Percentiles rank a stretch among this genome's conserved stretches.
Conservation (phyloP, 64 coral and sea anemone genomes). For the Montipora cactus region DNA sequence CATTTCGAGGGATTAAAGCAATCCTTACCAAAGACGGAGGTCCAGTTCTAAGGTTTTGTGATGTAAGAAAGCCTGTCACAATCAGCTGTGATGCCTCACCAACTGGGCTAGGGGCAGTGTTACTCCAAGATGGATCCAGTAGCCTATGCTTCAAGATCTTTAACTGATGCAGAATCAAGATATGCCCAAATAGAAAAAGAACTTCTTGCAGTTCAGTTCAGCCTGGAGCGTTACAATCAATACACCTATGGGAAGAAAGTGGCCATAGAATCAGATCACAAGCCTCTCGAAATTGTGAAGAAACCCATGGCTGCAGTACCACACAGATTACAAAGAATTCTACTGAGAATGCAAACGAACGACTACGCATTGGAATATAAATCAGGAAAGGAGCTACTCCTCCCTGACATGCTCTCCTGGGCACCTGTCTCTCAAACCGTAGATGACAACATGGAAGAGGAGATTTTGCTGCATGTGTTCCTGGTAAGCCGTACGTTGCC, state of each 20-base stretch:
- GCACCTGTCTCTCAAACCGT: conserved; percentile 1
- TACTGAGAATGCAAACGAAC: conserved; percentile 55
- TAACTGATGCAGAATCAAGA: not conserved
- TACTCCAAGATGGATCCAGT: too few species aligned
- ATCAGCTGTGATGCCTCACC: too few species aligned
- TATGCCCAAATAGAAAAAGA: too few species aligned
- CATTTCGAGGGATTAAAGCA: too few species aligned
- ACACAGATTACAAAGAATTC: conserved; percentile 41
- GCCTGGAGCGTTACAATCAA: too few species aligned
- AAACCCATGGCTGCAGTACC: conserved; percentile 46
- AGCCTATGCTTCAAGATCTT: conserved; percentile 52
- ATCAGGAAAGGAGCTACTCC: conserved; percentile 29
- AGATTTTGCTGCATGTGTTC: conserved; percentile 6
- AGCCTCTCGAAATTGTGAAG: conserved; percentile 71
- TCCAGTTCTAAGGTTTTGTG: too few species aligned
- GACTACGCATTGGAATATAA: conserved; percentile 56
- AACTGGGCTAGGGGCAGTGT: too few species aligned
- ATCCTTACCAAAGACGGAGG: too few species aligned
- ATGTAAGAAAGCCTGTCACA: too few species aligned
- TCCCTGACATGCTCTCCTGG: too few species aligned
- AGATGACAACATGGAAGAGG: not conserved
- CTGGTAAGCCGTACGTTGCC: conserved; percentile 4
- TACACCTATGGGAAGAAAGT: conserved; percentile 28
- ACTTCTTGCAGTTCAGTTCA: too few species aligned
- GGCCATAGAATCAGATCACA: conserved; percentile 58